These are phyloP conservation scores for Uloborus diversus DNA, from an alignment of 1,140 invertebrate species.

Conservation along the genomic window DNA sequence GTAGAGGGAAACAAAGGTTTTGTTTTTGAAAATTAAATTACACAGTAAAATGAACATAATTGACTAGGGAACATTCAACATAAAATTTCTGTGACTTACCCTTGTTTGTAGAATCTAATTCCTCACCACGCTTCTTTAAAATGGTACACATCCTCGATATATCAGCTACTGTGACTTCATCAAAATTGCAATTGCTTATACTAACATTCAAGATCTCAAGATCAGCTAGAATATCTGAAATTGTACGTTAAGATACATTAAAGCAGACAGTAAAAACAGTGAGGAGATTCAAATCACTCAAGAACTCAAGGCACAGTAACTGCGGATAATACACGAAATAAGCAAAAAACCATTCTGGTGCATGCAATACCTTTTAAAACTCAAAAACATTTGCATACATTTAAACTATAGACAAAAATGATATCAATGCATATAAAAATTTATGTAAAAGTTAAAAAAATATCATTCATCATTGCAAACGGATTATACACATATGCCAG, in stretches of 20 bases:
- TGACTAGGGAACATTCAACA: too few relatives aligned
- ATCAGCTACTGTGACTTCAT: constrained; percentile 56
- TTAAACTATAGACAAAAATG: background rate
- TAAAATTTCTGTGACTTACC: constrained; percentile 65
- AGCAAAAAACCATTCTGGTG: background rate
- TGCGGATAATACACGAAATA: background rate
- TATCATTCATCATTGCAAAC: too few relatives aligned
- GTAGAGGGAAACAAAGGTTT: too few relatives aligned
- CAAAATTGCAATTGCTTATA: constrained; percentile 60
- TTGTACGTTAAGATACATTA: background rate
- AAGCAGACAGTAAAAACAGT: background rate
- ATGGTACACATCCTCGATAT: constrained; percentile 75
- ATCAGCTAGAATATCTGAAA: constrained; percentile 53
- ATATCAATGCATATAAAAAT: background rate
- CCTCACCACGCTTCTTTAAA: constrained; percentile 76
- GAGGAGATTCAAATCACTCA: background rate
- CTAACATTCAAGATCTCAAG: constrained; percentile 61
- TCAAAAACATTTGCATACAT: background rate
- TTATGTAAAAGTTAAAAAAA: too few relatives aligned
- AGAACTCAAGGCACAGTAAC: background rate
- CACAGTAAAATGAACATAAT: too few relatives aligned
- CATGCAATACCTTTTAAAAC: background rate
- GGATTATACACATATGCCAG: too few relatives aligned
- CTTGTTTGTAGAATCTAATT: constrained; percentile 79
- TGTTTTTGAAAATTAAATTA: too few relatives aligned